Evolutionary conservation across 2,888 invertebrate genomes (phyloP).

Genomic region (Nebria brevicollis): DNA sequence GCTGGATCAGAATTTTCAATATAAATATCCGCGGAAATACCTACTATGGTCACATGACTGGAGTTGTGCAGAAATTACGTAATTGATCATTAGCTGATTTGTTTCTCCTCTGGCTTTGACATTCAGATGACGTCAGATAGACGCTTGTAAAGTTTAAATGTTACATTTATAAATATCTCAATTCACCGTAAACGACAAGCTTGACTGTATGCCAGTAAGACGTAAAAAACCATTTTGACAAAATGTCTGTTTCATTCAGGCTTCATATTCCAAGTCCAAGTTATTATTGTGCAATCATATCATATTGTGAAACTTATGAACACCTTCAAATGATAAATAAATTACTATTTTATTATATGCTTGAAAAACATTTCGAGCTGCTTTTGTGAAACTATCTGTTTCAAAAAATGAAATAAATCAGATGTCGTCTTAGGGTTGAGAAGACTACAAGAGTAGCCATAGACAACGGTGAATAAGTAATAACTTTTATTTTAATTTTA

Average conservation of each 20-base stretch:
- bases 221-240: not conserved
- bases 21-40: too few species aligned
- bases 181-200: constrained; percentile 1
- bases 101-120: constrained; percentile 19
- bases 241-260: not conserved
- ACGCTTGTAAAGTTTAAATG: constrained; percentile 34
- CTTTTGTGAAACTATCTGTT: too few species aligned
- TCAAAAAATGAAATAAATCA: too few species aligned
- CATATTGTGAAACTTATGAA: not conserved
- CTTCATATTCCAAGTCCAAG: not conserved
- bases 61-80: not conserved
- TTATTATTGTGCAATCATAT: not conserved
- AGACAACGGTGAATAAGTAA: too few species aligned
- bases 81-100: constrained; percentile 6
- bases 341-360: too few species aligned
- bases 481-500: too few species aligned
- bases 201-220: not conserved
- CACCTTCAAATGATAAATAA: too few species aligned
- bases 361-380: too few species aligned
- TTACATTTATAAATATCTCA: constrained; percentile 10
- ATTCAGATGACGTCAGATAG: constrained; percentile 31
- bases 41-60: too few species aligned
- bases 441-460: too few species aligned
- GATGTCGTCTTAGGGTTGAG: too few species aligned
- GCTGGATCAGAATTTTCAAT: too few species aligned